Evolutionary conservation across 1,140 invertebrate species (phyloP).

Genomic region (Drosophila equinoxialis): DNA sequence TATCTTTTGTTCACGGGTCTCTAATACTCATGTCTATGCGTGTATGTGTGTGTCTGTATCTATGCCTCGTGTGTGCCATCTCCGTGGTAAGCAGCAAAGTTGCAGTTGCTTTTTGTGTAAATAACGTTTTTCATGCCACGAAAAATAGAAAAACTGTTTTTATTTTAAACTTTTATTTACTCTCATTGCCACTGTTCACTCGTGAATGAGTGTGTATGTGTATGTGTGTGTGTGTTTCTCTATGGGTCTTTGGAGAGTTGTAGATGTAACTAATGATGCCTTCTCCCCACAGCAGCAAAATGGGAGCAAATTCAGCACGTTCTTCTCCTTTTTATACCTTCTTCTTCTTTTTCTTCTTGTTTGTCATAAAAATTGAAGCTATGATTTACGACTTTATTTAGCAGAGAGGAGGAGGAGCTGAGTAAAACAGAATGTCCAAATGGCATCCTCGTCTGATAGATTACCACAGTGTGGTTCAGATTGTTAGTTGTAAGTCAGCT

Average conservation of each 20-base stretch:
- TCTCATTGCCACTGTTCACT: conserved; percentile 32
- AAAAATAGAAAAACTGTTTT: conserved; percentile 50
- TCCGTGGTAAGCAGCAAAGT: conserved; percentile 6
- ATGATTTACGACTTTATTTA: conserved; percentile 47
- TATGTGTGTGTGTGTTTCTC: not conserved
- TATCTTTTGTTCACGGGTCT: conserved; percentile 70
- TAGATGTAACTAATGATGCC: conserved; percentile 72
- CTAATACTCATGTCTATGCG: conserved; percentile 65
- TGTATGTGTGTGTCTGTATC: conserved; percentile 30
- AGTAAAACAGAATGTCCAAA: conserved; percentile 15
- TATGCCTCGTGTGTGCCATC: not conserved
- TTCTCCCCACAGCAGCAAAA: conserved; percentile 43
- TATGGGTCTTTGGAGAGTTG: not conserved
- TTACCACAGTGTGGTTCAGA: conserved; percentile 63
- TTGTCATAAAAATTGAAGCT: conserved; percentile 45
- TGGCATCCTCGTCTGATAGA: conserved; percentile 42
- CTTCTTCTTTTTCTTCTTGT: not conserved
- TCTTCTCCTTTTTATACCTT: conserved; percentile 8
- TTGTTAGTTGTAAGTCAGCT: conserved; percentile 54
- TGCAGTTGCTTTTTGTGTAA: conserved; percentile 53
- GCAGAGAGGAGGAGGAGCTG: not conserved
- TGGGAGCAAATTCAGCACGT: conserved; percentile 80
- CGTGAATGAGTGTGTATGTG: not conserved
- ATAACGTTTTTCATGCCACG: conserved; percentile 69
- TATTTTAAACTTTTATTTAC: conserved; percentile 79